Evolutionary conservation across 2,797 vertebrate species (phyloP), one percentile per base, ranked within the genome.

Genomic region (Parotocinclus haroldoi): DNA sequence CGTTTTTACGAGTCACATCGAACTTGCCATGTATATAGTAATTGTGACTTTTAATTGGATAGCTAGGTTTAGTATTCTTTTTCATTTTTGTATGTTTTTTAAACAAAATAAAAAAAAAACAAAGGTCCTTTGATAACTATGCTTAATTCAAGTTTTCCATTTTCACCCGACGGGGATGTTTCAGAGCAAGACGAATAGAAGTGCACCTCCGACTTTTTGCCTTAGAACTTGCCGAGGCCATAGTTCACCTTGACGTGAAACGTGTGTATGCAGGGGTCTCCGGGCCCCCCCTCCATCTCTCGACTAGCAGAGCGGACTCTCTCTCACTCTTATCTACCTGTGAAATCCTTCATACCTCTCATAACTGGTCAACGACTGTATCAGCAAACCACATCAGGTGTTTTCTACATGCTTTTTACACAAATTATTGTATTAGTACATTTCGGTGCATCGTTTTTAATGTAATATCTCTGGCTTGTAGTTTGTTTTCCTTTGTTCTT

Each of bases 371-470:
- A 95, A 98, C 90, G 96, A 98, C 96, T 98, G 96, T 98, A 91
- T 92, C 88, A 98, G 94, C 95, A 96, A 76, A 95, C 95, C 92
- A 93, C 95, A 98, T 98, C 96, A 98, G 96, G 96, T 98, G 95
- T 98, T 98, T 99, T 98, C 94, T 98, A 98, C 93, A 97, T 97
- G 94, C 95, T 98, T 99, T 98, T 98, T 98, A 98, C 95, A 98
- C 95, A 96, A 90, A 97, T 94, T 95, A 94, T 94, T 96, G 93
- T 98, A 96, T 95, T 94, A 90, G 84, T 89, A 86, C 91, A 92
- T 93, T 90, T 65, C 18, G 92, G 91, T 94, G 93, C 93, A 94
- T 94, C 89, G 89, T 94, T 97, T 96, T 95, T 95, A 91, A 93
- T 95, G 93, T 95, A 92, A 92, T 94, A 94, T 92, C 92, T 96